phyloP scores from a whole-genome alignment of 2,888 invertebrate species.

The Nymphalis c-album region DNA sequence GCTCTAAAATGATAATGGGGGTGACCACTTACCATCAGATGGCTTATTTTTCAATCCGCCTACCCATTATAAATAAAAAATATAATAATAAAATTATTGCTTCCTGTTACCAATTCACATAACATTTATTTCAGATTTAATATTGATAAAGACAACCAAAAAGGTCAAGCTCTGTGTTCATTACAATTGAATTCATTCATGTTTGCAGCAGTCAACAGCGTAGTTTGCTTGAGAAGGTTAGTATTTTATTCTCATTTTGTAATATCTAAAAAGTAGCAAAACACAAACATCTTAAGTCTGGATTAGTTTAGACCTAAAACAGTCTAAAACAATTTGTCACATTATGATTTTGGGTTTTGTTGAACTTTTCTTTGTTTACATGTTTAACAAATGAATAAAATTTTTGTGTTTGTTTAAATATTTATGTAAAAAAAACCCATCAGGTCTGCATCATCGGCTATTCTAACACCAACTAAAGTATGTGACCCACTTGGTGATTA shows the following conservation, averaged over 20 bases:
- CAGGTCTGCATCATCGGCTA: constrained; percentile 62
- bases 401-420: constrained; percentile 4
- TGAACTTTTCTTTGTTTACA: too few relatives aligned
- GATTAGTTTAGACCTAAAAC: too few relatives aligned
- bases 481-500: constrained; percentile 72
- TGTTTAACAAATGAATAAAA: background rate
- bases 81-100: too few relatives aligned
- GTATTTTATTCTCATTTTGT: background rate
- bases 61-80: too few relatives aligned
- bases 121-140: constrained; percentile 82
- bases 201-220: constrained; percentile 93
- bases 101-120: background rate
- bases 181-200: constrained; percentile 93
- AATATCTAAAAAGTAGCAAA: too few relatives aligned
- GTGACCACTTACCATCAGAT: too few relatives aligned
- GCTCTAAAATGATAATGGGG: too few relatives aligned
- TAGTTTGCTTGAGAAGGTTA: constrained; percentile 89
- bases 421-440: constrained; percentile 18
- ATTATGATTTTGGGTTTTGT: too few relatives aligned
- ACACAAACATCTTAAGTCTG: too few relatives aligned
- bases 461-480: constrained; percentile 63
- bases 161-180: constrained; percentile 90
- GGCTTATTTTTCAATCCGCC: too few relatives aligned
- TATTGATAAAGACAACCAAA: constrained; percentile 83
- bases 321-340: too few relatives aligned